Evolutionary conservation across 2,113 vertebrate species (phyloP).

Genomic region (Bettongia penicillata): DNA sequence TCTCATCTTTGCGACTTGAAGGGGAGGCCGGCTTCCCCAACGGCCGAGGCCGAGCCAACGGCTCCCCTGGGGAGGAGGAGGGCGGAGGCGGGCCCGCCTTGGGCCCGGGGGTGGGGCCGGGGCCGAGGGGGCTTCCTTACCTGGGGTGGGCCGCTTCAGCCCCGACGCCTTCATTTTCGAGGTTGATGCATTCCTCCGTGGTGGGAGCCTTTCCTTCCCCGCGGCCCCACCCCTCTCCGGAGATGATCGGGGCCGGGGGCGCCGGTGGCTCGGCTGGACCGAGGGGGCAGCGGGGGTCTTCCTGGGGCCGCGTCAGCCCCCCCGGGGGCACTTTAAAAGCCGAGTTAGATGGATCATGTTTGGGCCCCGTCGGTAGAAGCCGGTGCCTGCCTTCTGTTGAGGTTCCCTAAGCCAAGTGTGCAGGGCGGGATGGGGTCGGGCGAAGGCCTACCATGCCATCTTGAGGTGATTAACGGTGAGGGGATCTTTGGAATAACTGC

Average conservation of each 20-base stretch:
- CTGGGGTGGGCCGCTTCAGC: not conserved
- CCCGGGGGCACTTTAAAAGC: accelerated
- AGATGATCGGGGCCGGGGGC: not conserved
- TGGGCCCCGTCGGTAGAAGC: not conserved
- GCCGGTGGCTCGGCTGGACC: slow-evolving; percentile 29
- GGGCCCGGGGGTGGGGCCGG: not conserved
- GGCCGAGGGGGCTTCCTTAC: not conserved
- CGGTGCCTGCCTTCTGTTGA: not conserved
- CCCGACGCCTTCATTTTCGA: not conserved
- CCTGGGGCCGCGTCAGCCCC: accelerated
- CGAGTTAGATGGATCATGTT: not conserved
- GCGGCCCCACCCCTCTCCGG: not conserved
- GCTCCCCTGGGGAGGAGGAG: too few species aligned
- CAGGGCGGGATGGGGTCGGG: not conserved
- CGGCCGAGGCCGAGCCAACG: not conserved
- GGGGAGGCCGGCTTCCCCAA: too few species aligned
- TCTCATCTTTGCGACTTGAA: not conserved
- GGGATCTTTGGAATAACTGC: not conserved
- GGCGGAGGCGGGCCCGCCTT: too few species aligned
- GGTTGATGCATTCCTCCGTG: not conserved
- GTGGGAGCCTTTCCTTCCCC: not conserved
- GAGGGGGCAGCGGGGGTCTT: not conserved
- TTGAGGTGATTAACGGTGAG: not conserved
- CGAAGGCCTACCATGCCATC: not conserved
- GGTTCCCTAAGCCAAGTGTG: not conserved